Percentiles rank a stretch among this genome's conserved stretches.
Evolutionary conservation across 2,888 invertebrate genomes (phyloP).

Genomic region (Ischnura elegans): DNA sequence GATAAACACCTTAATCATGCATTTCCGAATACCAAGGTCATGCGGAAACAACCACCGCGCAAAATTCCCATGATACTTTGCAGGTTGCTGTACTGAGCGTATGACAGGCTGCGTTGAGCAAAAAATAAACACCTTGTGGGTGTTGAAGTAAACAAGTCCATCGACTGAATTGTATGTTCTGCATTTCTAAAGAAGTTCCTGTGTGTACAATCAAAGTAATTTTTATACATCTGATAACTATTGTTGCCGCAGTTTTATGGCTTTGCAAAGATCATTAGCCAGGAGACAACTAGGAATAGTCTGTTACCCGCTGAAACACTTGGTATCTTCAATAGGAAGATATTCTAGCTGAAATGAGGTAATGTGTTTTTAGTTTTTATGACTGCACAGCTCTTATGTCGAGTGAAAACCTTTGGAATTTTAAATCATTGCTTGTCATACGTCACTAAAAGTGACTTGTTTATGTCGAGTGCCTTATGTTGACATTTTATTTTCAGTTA

Average conservation of each 20-base stretch:
- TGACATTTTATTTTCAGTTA: slow-evolving; percentile 79
- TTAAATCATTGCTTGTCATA: neutral
- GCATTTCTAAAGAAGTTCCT: slow-evolving; percentile 32
- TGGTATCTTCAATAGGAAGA: slow-evolving; percentile 65
- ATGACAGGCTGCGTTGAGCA: slow-evolving; percentile 50
- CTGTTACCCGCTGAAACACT: slow-evolving; percentile 30
- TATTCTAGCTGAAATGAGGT: slow-evolving; percentile 67
- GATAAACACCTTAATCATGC: neutral
- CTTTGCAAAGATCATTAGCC: slow-evolving; percentile 63
- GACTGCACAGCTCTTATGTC: neutral
- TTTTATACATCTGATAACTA: slow-evolving; percentile 30
- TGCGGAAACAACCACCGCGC: slow-evolving; percentile 59
- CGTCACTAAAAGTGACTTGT: neutral
- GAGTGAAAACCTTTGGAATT: neutral
- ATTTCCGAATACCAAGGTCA: slow-evolving; percentile 2
- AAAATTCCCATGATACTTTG: slow-evolving; percentile 67
- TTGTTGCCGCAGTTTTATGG: slow-evolving; percentile 63
- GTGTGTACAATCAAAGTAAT: slow-evolving; percentile 2
- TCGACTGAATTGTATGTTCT: neutral
- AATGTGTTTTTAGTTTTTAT: neutral
- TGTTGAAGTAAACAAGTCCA: slow-evolving; percentile 57
- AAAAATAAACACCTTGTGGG: slow-evolving; percentile 65
- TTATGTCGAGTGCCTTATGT: neutral
- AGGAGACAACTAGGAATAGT: slow-evolving; percentile 43
- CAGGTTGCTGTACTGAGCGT: slow-evolving; percentile 62